Base-by-base conservation (phyloP, 2,888 invertebrate species). In the Neocrepidodera transversa region DNA sequence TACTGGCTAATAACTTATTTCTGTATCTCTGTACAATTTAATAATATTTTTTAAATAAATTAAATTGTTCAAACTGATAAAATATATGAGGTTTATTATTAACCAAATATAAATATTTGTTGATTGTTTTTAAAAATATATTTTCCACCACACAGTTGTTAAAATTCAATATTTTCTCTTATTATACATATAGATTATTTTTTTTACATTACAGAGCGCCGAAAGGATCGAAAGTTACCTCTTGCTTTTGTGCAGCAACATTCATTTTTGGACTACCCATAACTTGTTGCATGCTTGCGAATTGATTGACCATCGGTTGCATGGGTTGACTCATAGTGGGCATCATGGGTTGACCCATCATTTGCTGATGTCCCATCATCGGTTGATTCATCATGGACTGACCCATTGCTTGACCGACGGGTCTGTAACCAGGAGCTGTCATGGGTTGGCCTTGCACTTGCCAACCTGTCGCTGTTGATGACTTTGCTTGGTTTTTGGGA, bases 371-470 rank as follows among this genome's bases (percentile, higher is more conserved):
- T 13, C 59, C 49, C 58, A 48, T 67, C 68, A 66, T 72, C 63
- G n/a, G 69, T 67, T 64, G 73, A 11, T 47, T 45, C 6, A 74
- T 74, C 63, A 71, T 68, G 2, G 71, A 70, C 45, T 67, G 74
- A 11, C 30, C 26, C 26, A 43, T 43, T 17, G 64, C 65, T 30
- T 50, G 52, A 7, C 54, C 53, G 38, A 64, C 61, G 3, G 62
- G 75, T 79, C 91, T 83, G 81, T 92, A 93, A 57, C 92, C 92
- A 63, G 92, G 92, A 60, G 91, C 91, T 71, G 91, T 91, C 90
- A 92, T 91, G 28, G 92, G 91, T 79, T 93, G 93, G 64, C 92
- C 92, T 73, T 87, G 90, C n/a, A 4, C 11, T 14, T 16, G 42
- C 60, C 60, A 60, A 23, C 47, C 35, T 5, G 45, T 55, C 17